phyloP scores from a whole-genome alignment of 2,888 invertebrate genomes.

The Podabrus alpinus region DNA sequence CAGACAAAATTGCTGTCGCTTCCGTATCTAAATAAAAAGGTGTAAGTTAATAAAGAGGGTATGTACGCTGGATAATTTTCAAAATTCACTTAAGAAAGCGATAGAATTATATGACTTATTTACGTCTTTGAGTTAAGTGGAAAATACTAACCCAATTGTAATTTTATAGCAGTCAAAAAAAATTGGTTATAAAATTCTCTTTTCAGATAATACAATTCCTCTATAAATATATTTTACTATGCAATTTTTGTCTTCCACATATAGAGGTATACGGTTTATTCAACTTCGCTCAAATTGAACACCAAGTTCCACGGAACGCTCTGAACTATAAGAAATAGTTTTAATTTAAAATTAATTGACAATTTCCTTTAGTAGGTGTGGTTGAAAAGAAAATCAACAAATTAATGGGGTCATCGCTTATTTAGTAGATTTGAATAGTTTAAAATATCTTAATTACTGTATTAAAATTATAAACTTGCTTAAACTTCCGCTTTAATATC shows the following conservation, averaged over 20 bases:
- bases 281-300: not conserved
- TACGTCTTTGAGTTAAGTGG: not conserved
- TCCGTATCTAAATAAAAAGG: slow-evolving; percentile 21
- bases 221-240: not conserved
- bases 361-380: not conserved
- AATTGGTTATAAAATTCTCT: not conserved
- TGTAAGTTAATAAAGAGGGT: slow-evolving; percentile 18
- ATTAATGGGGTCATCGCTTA: not conserved
- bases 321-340: not conserved
- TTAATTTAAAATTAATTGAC: not conserved
- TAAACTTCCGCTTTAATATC: not conserved
- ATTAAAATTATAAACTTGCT: not conserved
- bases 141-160: not conserved
- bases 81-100: not conserved
- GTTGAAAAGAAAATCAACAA: not conserved
- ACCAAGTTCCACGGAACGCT: not conserved
- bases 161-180: not conserved
- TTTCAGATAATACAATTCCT: not conserved
- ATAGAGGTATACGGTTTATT: not conserved
- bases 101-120: not conserved
- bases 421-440: not conserved
- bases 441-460: not conserved
- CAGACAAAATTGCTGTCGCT: slow-evolving; percentile 15
- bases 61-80: not conserved
- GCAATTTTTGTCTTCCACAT: not conserved